These are phyloP conservation scores for Ectropis grisescens DNA, from an alignment of 1,140 invertebrate genomes.

Conservation along the genomic window DNA sequence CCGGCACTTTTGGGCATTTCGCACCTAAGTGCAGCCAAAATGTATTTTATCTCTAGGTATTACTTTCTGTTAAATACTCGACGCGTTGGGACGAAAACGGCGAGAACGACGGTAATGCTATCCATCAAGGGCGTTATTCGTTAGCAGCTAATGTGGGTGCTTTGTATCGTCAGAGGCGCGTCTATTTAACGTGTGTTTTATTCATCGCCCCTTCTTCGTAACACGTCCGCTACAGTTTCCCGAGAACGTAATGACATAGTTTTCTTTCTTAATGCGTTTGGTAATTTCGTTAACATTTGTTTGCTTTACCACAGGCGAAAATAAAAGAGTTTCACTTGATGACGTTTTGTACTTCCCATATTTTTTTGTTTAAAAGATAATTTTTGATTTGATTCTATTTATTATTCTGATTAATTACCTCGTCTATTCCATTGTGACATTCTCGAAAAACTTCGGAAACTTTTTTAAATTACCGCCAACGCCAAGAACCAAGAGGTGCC, in stretches of 20 bases:
- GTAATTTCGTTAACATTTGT: slow-evolving; percentile 29
- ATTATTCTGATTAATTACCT: no score
- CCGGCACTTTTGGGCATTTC: slow-evolving; percentile 29
- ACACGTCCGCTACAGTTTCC: slow-evolving; percentile 30
- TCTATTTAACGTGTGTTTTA: slow-evolving; percentile 48
- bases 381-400: no score
- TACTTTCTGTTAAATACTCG: slow-evolving; percentile 55
- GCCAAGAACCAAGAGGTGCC: no score
- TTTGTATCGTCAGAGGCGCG: slow-evolving; percentile 30
- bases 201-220: slow-evolving; percentile 44
- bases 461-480: no score
- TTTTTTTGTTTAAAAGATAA: no score
- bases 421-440: no score
- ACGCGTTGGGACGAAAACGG: slow-evolving; percentile 31
- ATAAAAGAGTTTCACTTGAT: no score
- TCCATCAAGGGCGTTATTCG: slow-evolving; percentile 45
- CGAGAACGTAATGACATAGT: slow-evolving; percentile 29
- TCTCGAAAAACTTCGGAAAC: no score
- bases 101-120: slow-evolving; percentile 43
- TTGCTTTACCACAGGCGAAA: slow-evolving; percentile 19
- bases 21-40: slow-evolving; percentile 57
- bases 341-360: no score
- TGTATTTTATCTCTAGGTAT: slow-evolving; percentile 54
- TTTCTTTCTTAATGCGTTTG: slow-evolving; percentile 28
- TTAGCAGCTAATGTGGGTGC: slow-evolving; percentile 45